Evolutionary conservation across 2,797 vertebrate genomes (phyloP), one percentile per base, ranked within the genome.

Genomic region (Enteromius radiatus): DNA sequence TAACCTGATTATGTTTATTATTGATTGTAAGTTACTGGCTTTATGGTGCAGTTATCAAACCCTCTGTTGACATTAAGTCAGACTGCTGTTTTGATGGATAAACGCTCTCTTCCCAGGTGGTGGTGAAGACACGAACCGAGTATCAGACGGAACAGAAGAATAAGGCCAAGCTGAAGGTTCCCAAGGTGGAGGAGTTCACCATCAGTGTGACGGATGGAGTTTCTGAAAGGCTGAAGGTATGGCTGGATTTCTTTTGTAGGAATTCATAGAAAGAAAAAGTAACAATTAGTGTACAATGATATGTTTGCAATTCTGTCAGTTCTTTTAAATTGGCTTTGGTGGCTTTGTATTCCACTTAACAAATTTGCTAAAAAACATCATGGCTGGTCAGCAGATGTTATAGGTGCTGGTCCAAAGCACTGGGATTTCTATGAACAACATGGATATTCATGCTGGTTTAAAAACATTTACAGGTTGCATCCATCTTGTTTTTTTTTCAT

Each of bases 171-270:
- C 96, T 97, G 93, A 97, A 97, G 92, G 96, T 97, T 86, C 98
- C 98, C 33, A 99, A 98, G 94, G 97, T 98, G 88, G 97, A 98
- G 80, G 98, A 99, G 91, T 98, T 98, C 94, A 98, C 97, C 94
- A 97, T 99, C 94, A 98, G 97, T 95, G 95, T 98, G 86, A 97
- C 95, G 77, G 96, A 96, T 86, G 95, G 96, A 21, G 94, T 97
- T 81, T 97, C 95, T 79, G 96, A 96, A 93, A 95, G 95, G 90
- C 95, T 96, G 86, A 97, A 97, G 96, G 96, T 97, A 92, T 92
- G 92, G 31, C n/a, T 80, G 14, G 6, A 21, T 9, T 47, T 36
- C 10, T 21, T 38, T 78, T 61, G 17, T 21, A 12, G 31, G 14
- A 64, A 12, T 77, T 38, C 19, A 15, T 68, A 33, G 49, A 86